Base-by-base conservation (phyloP, 2,888 invertebrate species). In the Luperina nickerlii region DNA sequence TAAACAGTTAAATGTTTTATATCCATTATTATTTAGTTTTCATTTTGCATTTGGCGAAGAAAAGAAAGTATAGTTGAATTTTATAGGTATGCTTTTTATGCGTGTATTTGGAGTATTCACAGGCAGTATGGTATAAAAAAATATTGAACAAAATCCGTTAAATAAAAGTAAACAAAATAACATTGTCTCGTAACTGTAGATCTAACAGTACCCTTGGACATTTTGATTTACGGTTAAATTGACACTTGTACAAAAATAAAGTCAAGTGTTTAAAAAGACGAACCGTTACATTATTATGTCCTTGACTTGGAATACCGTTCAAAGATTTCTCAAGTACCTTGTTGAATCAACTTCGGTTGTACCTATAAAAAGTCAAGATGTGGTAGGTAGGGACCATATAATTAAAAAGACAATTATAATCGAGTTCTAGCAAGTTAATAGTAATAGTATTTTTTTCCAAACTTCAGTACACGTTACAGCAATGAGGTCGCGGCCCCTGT, bases 201-300 rank as follows among this genome's bases (percentile, higher is more conserved):
- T 73, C 65, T 67, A 60, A 42, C 60, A 45, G 69, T 15, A 62
- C 51, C 51, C 68, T 76, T 71, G 24, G 38, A 79, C 66, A 48
- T 63, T 79, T 86, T 78, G 54, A 86, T 83, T 78, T 70, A 78
- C 77, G 20, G 67, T 71, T 63, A 68, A 69, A 63, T 75, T 75
- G 71, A 71, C 78, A 76, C 69, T 81, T 74, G 51, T 70, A 78
- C 65, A 42, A 75, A 79, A 66, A 70, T 77, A 65, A 27, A 70
- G 32, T 76, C 27, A 13, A 79, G 77, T 79, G 68, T 78, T 72
- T 54, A 42, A 72, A 81, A 70, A 78, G 38, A 66, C 60, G 62
- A 71, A 76, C 66, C 71, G 42, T 74, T 81, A 74, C 74, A 76
- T 74, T 65, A 76, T 66, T 62, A 82, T 54, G 32, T 54, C 62